phyloP scores from a whole-genome alignment of 1,140 invertebrate species.

The Meloidogyne chitwoodi region DNA sequence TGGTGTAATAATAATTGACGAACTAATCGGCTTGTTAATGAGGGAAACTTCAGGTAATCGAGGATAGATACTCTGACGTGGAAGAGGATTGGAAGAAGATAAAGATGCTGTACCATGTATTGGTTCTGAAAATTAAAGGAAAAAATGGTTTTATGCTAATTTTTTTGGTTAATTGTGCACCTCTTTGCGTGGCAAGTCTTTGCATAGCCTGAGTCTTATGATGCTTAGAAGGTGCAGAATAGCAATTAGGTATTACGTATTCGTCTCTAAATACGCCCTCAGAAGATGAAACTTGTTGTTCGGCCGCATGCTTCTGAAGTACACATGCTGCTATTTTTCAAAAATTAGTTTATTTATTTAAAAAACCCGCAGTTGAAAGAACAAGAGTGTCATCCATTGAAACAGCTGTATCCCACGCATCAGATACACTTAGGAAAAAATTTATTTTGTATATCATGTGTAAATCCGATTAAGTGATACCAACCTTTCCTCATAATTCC shows the following conservation, averaged over 20 bases:
- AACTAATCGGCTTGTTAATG: not conserved
- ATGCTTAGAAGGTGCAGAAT: slow-evolving; percentile 45
- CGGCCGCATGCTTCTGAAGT: slow-evolving; percentile 40
- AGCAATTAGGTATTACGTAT: slow-evolving; percentile 24
- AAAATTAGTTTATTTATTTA: not conserved
- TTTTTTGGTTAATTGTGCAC: slow-evolving; percentile 20
- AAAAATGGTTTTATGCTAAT: too few species aligned
- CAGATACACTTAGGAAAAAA: slow-evolving; percentile 43
- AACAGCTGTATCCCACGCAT: slow-evolving; percentile 50
- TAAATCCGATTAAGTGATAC: too few species aligned
- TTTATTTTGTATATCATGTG: not conserved
- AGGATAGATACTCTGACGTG: slow-evolving; percentile 34
- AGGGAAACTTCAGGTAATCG: slow-evolving; percentile 32
- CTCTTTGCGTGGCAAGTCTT: slow-evolving; percentile 44
- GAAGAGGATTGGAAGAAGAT: not conserved
- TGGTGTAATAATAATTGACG: not conserved
- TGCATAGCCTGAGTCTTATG: slow-evolving; percentile 49
- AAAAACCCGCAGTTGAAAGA: slow-evolving; percentile 23
- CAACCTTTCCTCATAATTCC: slow-evolving; percentile 48
- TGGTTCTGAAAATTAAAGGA: not conserved
- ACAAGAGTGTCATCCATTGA: slow-evolving; percentile 41
- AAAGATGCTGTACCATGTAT: slow-evolving; percentile 17
- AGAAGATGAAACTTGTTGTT: not conserved
- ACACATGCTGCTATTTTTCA: slow-evolving; percentile 41
- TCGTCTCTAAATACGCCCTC: not conserved